Evolutionary conservation across 2,888 invertebrate species (phyloP).

Genomic region (Spodoptera littoralis): DNA sequence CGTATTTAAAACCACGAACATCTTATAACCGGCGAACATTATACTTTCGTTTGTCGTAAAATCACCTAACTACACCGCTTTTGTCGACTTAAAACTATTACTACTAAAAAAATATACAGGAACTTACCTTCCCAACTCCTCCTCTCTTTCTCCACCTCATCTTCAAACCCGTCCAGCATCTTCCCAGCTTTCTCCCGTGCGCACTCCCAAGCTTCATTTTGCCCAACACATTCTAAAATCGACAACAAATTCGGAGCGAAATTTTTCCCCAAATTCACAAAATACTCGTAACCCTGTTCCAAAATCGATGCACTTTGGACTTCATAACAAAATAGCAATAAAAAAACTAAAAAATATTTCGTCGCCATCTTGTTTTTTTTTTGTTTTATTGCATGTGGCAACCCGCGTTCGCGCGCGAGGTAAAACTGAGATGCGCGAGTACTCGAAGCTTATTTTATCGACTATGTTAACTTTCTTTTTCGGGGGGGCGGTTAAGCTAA

Average conservation of each 20-base stretch:
- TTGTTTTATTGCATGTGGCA: slow-evolving; percentile 50
- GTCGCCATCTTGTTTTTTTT: slow-evolving; percentile 68
- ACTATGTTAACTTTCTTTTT: slow-evolving; percentile 75
- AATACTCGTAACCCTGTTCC: slow-evolving; percentile 80
- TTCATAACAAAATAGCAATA: slow-evolving; percentile 66
- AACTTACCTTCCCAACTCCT: slow-evolving; percentile 79
- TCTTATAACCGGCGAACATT: no score
- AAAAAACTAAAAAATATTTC: slow-evolving; percentile 61
- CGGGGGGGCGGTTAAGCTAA: slow-evolving; percentile 50
- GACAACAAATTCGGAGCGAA: slow-evolving; percentile 87
- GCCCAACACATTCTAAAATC: slow-evolving; percentile 86
- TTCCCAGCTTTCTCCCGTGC: slow-evolving; percentile 87
- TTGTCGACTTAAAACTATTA: background rate
- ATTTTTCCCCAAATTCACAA: slow-evolving; percentile 78
- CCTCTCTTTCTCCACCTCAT: slow-evolving; percentile 76
- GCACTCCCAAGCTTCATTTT: slow-evolving; percentile 86
- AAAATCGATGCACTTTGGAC: slow-evolving; percentile 78
- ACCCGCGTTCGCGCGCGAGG: slow-evolving; percentile 56
- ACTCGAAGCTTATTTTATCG: slow-evolving; percentile 58
- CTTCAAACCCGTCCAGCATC: slow-evolving; percentile 82
- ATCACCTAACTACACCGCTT: no score
- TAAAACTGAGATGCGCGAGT: slow-evolving; percentile 69
- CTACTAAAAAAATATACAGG: background rate
- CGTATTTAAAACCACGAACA: no score
- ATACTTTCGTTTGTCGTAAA: no score